phyloP scores from a whole-genome alignment of 2,888 invertebrate species.

The Leuctra nigra region DNA sequence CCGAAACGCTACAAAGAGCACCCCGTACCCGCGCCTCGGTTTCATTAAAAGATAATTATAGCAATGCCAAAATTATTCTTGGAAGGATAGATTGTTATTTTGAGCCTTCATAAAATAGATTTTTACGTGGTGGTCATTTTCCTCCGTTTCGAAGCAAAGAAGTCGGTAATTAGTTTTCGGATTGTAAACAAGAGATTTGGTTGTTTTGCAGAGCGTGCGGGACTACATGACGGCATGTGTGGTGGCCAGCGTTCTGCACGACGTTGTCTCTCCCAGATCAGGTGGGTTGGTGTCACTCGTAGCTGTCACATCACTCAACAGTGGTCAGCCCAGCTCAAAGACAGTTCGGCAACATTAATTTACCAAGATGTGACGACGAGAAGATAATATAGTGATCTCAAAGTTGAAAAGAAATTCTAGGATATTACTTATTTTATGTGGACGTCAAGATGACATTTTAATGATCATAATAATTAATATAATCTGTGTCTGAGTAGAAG shows the following conservation, averaged over 20 bases:
- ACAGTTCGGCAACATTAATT: no score
- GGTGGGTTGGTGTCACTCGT: no score
- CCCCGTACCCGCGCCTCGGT: not conserved
- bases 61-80: constrained; percentile 2
- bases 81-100: constrained; percentile 5
- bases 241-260: constrained; percentile 51
- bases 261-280: constrained; percentile 50
- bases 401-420: no score
- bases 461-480: no score
- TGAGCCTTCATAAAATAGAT: not conserved
- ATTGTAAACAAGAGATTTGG: not conserved
- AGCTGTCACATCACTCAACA: no score
- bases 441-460: no score
- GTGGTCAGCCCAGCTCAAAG: no score
- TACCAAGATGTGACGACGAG: no score
- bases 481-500: no score
- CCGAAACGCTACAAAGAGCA: not conserved
- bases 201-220: constrained; percentile 45
- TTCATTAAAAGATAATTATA: not conserved
- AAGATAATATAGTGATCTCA: no score
- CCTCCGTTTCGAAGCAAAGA: not conserved
- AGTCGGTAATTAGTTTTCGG: not conserved
- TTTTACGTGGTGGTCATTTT: not conserved
- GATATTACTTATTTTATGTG: no score
- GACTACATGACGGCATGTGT: constrained; percentile 49